Evolutionary conservation across 2,797 vertebrate genomes (phyloP).

Genomic region (Capromys pilorides): DNA sequence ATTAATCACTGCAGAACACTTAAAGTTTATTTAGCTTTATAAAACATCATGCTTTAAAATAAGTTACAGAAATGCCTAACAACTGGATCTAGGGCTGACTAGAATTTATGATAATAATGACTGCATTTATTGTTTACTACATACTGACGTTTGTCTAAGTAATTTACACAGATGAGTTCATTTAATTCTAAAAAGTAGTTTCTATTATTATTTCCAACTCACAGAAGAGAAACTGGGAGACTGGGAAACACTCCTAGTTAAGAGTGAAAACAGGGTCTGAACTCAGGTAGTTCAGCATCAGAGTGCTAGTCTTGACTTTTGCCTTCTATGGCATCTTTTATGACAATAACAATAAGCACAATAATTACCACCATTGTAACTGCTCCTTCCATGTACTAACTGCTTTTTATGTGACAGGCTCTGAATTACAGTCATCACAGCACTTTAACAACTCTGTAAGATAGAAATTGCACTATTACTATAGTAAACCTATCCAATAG

Average conservation of each 20-base stretch:
- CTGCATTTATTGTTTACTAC: background rate
- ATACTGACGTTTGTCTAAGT: background rate
- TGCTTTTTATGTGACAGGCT: background rate
- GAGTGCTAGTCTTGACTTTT: background rate
- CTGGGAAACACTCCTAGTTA: no score
- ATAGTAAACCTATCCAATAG: background rate
- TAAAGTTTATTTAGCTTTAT: conserved; percentile 24
- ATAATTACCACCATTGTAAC: no score
- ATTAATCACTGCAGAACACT: conserved; percentile 33
- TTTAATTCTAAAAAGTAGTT: background rate
- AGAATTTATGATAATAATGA: background rate
- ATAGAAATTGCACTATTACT: background rate
- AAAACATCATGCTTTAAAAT: conserved; percentile 44
- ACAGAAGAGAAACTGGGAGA: background rate
- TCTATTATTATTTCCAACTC: background rate
- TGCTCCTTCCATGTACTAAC: background rate
- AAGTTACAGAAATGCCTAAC: conserved; percentile 1
- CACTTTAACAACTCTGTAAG: background rate
- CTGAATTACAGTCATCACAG: background rate
- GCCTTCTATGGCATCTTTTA: background rate
- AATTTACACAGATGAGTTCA: background rate
- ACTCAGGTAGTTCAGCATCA: background rate
- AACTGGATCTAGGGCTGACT: background rate
- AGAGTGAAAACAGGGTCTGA: background rate
- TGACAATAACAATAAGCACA: background rate